Evolutionary conservation across 2,113 vertebrate species (phyloP).

Genomic region (Ifrita kowaldi): DNA sequence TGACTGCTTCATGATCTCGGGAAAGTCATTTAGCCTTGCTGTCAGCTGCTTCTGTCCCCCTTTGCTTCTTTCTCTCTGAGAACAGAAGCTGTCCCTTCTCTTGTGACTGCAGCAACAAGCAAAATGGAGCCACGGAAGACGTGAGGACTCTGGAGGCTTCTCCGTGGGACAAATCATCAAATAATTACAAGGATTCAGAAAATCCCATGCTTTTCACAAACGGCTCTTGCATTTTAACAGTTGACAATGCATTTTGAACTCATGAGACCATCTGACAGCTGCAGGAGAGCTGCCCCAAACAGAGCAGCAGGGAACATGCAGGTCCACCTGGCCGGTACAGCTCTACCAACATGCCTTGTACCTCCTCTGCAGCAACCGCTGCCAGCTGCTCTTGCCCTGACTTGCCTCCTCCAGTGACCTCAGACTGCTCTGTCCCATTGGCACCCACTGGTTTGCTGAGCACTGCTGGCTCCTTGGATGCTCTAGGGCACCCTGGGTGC

Average conservation of each 20-base stretch:
- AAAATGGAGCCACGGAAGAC: neutral
- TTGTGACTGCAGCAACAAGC: neutral
- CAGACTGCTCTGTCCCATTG: neutral
- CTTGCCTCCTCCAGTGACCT: neutral
- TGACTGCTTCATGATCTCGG: neutral
- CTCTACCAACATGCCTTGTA: neutral
- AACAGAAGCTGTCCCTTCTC: neutral
- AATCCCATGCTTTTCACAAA: neutral
- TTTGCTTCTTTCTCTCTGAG: neutral
- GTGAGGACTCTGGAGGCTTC: neutral
- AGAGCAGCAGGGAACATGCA: neutral
- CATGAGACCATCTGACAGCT: accelerated
- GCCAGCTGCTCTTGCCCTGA: neutral
- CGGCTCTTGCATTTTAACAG: neutral
- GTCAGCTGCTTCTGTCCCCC: neutral
- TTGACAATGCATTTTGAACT: neutral
- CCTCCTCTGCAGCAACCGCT: neutral
- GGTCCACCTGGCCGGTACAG: neutral
- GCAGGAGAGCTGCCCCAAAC: neutral
- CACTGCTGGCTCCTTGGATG: neutral
- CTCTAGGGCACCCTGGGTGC: accelerated
- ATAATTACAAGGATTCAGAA: neutral
- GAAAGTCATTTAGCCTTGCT: neutral
- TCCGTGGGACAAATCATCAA: neutral
- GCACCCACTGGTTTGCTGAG: neutral